Conservation (phyloP, 35 echinoderm and acorn worm genomes). For the Heliocidaris tuberculata region DNA sequence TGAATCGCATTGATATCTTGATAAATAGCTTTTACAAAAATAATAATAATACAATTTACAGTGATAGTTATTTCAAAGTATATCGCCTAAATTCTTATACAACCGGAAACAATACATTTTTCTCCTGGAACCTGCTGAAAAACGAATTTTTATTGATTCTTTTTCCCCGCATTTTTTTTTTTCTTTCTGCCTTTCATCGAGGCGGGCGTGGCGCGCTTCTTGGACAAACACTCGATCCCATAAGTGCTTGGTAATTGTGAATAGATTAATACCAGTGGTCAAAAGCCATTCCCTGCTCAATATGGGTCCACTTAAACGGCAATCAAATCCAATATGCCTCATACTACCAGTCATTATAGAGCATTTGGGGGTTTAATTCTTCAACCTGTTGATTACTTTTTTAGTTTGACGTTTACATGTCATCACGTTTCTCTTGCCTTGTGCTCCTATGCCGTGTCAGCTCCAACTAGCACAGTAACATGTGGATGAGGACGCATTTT, state of each 20-base stretch:
- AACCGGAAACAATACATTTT: not conserved
- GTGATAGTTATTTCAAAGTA: not conserved
- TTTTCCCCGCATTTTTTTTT: not conserved
- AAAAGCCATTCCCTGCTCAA: not conserved
- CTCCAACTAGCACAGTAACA: not conserved
- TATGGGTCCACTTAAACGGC: not conserved
- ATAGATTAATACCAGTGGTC: slow-evolving; percentile 20
- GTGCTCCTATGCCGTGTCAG: not conserved
- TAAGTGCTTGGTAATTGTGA: not conserved
- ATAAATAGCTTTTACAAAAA: no score
- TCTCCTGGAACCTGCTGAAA: not conserved
- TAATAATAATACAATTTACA: no score
- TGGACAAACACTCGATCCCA: not conserved
- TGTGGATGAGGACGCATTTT: slow-evolving; percentile 22
- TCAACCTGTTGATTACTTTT: slow-evolving; percentile 40
- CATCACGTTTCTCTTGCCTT: slow-evolving; percentile 24
- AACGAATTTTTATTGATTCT: not conserved
- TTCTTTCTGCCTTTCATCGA: not conserved
- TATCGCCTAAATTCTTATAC: not conserved
- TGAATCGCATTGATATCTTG: not conserved
- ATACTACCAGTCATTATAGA: not conserved
- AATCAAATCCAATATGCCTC: not conserved
- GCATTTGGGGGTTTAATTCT: not conserved
- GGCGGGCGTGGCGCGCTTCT: not conserved
- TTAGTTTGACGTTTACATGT: not conserved